These are phyloP conservation scores for Buceros bicornis DNA, from an alignment of 2,797 vertebrate genomes.

Conservation along the genomic window DNA sequence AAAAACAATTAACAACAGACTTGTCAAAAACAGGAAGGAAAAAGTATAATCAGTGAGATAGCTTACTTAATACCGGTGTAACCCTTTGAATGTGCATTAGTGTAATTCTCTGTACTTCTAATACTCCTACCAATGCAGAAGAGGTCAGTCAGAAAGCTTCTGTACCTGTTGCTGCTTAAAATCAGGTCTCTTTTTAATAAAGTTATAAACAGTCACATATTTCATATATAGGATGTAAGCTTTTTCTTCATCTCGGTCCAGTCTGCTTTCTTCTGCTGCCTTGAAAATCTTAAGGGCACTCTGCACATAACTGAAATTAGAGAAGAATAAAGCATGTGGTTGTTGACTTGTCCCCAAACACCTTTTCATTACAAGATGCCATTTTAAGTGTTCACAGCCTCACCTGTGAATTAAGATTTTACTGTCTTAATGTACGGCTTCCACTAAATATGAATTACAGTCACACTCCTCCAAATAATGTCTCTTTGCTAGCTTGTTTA, in stretches of 20 bases:
- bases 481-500: neutral
- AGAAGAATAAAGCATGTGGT: neutral
- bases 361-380: neutral
- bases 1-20: neutral
- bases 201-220: slow-evolving; percentile 92
- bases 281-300: slow-evolving; percentile 97
- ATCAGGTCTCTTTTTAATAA: slow-evolving; percentile 94
- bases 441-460: neutral
- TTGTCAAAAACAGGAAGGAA: neutral
- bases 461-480: neutral
- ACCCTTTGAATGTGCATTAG: neutral
- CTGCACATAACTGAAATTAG: slow-evolving; percentile 89
- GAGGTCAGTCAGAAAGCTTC: slow-evolving; percentile 28
- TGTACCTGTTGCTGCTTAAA: slow-evolving; percentile 95
- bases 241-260: slow-evolving; percentile 96
- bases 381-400: neutral
- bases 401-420: neutral
- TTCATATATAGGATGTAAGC: slow-evolving; percentile 98
- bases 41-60: neutral
- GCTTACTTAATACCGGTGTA: neutral
- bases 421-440: neutral
- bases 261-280: slow-evolving; percentile 92
- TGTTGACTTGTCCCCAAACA: neutral
- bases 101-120: neutral
- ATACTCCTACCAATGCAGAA: slow-evolving; percentile 19